Conservation (phyloP, 2,797 vertebrate genomes). For the Gallirallus australis region DNA sequence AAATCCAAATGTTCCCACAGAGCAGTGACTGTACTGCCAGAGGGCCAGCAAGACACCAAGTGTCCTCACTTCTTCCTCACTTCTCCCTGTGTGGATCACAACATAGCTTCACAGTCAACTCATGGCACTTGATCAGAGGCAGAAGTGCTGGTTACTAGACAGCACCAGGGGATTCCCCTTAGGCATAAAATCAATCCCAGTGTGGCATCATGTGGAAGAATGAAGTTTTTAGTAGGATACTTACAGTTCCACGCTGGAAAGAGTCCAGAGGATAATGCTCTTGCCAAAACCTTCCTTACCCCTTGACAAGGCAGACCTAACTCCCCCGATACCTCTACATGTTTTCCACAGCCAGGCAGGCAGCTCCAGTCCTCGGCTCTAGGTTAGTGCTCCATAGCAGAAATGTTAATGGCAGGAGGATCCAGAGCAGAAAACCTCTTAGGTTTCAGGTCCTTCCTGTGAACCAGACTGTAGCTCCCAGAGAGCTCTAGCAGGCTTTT, state of each 20-base stretch:
- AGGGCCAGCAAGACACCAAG: background rate
- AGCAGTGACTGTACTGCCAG: rapidly evolving
- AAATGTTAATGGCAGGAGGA: background rate
- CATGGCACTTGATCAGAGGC: background rate
- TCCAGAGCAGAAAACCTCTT: background rate
- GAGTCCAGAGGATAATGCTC: background rate
- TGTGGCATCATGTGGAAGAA: background rate
- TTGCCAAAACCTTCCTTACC: background rate
- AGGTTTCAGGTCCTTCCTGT: background rate
- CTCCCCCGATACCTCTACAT: background rate
- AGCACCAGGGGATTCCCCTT: background rate
- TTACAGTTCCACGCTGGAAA: background rate
- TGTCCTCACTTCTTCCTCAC: background rate
- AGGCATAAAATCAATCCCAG: background rate
- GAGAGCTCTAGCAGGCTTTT: background rate
- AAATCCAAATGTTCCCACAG: background rate
- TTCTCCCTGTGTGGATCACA: background rate
- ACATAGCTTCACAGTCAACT: background rate
- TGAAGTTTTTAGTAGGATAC: background rate
- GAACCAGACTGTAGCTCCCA: background rate
- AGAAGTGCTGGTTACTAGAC: background rate
- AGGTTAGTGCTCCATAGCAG: background rate
- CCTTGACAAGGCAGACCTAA: background rate
- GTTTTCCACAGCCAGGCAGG: background rate
- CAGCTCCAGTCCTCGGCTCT: background rate